Evolutionary conservation across 2,797 vertebrate genomes (phyloP).

Genomic region (Sebastes paucispinis): DNA sequence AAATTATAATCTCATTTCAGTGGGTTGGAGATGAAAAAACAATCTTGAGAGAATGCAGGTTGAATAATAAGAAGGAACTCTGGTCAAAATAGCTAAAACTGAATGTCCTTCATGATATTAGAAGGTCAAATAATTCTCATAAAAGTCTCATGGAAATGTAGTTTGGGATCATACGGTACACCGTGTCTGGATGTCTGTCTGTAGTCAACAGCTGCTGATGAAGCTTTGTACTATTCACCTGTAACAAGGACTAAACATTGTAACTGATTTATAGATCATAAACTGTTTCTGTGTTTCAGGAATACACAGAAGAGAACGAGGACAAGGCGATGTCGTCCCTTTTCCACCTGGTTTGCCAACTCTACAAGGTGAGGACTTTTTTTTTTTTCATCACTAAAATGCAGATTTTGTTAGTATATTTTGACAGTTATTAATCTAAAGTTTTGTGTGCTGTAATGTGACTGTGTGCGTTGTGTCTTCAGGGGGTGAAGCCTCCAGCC

Average conservation of each 20-base stretch:
- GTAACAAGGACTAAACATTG: neutral
- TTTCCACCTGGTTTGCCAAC: constrained; percentile 82
- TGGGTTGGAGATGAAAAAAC: neutral
- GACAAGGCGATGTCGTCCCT: constrained; percentile 73
- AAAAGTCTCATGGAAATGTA: neutral
- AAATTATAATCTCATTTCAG: neutral
- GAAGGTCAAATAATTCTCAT: neutral
- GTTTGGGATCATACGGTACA: neutral
- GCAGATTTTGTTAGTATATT: neutral
- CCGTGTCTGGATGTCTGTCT: neutral
- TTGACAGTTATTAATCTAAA: neutral
- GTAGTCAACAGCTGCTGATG: neutral
- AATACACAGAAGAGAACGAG: constrained; percentile 73
- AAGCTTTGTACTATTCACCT: neutral
- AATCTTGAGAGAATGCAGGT: neutral
- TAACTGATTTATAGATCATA: neutral
- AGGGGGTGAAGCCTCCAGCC: constrained; percentile 84
- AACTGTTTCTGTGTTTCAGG: constrained; percentile 42
- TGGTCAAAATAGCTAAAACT: neutral
- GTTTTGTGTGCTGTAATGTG: neutral
- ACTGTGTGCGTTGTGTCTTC: constrained; percentile 13
- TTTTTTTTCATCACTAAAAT: neutral
- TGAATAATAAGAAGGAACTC: neutral
- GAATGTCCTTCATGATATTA: neutral
- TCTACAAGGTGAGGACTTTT: constrained; percentile 83